Base-by-base conservation (phyloP, 2,797 vertebrate species). In the Sebastes minor region DNA sequence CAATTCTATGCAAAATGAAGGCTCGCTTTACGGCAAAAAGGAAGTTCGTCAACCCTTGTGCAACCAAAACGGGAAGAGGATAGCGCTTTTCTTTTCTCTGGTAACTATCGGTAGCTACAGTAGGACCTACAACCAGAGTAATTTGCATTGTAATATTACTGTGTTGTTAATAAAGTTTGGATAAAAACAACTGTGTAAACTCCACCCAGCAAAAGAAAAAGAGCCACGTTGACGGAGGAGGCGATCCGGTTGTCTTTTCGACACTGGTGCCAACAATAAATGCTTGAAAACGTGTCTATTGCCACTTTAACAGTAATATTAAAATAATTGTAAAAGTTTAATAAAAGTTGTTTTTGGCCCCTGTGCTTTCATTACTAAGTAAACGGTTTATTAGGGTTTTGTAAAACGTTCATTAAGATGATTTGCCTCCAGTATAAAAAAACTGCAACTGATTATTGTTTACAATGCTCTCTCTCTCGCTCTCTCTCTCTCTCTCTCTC, bases 391-490 rank as follows among this genome's bases (percentile, higher is more conserved):
- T 92, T 84, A 59, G 71, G 49, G 22, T 72, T 85, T 81, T 52
- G 78, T 87, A 72, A 86, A 89, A 82, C 25, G 81, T 74, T 87
- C 28, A 86, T 88, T 81, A 76, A 35, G 61, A 70, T 60, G 35
- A 78, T 82, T 87, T 75, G 77, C 81, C 81, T 75, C 42, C 52
- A 68, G 74, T 62, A 33, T 60, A 10, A 75, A 82, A 61, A 88
- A 78, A 64, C n/a, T 69, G 71, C 63, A 74, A 53, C 32, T 62
- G 62, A 80, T 81, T 71, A 73, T 73, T 49, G 28, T 83, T 35
- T 35, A 42, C 38, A 42, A 42, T 73, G 13, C 23, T 20, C 38
- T 42, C 62, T 30, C 76, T 70, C 56, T 11, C 53, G 28, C 60
- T 35, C 27, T 53, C 49, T 52, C 23, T 25, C 46, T 76, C 61